Base-by-base conservation (phyloP, 2,888 invertebrate genomes). In the Rutpela maculata region DNA sequence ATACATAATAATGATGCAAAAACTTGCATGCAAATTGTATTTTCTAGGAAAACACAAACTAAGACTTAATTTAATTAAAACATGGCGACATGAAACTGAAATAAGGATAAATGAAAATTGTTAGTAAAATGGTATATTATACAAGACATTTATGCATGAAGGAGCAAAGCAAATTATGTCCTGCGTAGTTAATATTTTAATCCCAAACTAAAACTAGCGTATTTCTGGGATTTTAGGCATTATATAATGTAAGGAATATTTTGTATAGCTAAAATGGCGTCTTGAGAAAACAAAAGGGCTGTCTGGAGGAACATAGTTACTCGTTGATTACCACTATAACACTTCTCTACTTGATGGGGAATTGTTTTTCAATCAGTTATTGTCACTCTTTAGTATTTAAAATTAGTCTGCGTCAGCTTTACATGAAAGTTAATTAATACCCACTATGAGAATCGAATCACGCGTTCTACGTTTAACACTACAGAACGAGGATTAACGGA, bases 161-260 rank as follows among this genome's bases (percentile, higher is more conserved):
- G 38, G 12, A 19, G 10, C 65, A 11, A 18, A 31, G 65, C 65
- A 50, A 43, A 65, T 65, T 65, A 65, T 17, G 65, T 65, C 22
- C 43, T 18, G 22, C 17, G 10, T 65, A 43, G 43, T 65, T 65
- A 65, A 65, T 65, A 65, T 65, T 65, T 43, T 65, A 65, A 65
- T 65, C 38, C 17, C 19, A 18, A 43, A 65, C 65, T 65, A 65
- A 17, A 65, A 65, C 65, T 18, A 6, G 6, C 17, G 22, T 19
- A 18, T 22, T 65, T 17, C 18, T 65, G 15, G 12, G 38, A 18
- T 65, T 31, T 38, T 65, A 43, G 43, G 19, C 11, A 12, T 65
- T 43, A 15, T n/a, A n/a, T 50, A 50, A 50, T 50, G 3, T 50
- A 50, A 50, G n/a, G 12, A 50, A 50, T 50, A n/a, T 50, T 50